Evolutionary conservation across 2,888 invertebrate species (phyloP), one percentile per base, ranked within the genome.

Genomic region (Clepsis dumicolana): DNA sequence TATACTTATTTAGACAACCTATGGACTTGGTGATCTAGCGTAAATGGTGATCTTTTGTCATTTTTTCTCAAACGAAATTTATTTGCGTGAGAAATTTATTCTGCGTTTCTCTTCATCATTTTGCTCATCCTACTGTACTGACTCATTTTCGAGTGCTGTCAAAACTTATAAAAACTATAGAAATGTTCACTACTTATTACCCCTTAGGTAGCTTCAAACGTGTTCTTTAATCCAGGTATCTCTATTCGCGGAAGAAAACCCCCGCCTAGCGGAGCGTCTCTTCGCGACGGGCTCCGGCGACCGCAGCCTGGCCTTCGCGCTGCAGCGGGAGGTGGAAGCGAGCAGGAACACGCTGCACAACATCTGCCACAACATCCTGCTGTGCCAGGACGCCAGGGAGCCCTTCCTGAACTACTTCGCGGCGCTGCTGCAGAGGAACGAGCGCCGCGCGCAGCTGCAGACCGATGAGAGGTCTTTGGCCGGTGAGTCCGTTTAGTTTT

Each of bases 171-270:
- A n/a, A n/a, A n/a, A n/a, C n/a, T n/a, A n/a, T n/a, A n/a, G n/a
- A n/a, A n/a, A n/a, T n/a, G n/a, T n/a, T n/a, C n/a, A n/a, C n/a
- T n/a, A n/a, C n/a, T n/a, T n/a, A n/a, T n/a, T n/a, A n/a, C n/a
- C n/a, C n/a, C n/a, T n/a, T n/a, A n/a, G n/a, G n/a, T n/a, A n/a
- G 29, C 16, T 16, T 48, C 7, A 21, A 48, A 12, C 21, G 18
- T 12, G 21, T 18, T 21, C 2, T 14, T 38, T 18, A 3, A 67
- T 72, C 0, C 80, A 93, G 93, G 88, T 92, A 79, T 98, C 99
- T 0, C 95, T 98, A 1, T 98, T 99, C 87, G 98, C 97, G 41
- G 99, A 99, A 83, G 99, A 99, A 86, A 97, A 98, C 85, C 97
- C 97, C 0, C 96, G 97, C 74, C 95, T 98, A n/a, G 97, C 97